phyloP scores from a whole-genome alignment of 1,140 invertebrate genomes.

The Lysiphlebus fabarum region DNA sequence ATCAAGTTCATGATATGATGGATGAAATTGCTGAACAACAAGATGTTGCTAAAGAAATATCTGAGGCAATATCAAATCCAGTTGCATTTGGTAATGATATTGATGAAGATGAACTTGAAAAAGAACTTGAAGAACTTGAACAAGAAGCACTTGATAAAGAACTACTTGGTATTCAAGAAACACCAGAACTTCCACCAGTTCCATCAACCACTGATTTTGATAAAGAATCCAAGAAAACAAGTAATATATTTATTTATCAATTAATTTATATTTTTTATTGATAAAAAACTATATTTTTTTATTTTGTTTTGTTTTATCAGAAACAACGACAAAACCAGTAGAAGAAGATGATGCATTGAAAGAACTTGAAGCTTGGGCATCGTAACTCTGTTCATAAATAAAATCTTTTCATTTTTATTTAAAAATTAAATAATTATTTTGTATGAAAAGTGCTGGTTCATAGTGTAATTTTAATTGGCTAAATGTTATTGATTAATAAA shows the following conservation, averaged over 20 bases:
- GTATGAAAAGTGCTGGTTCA: no score
- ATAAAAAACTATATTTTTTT: conserved; percentile 19
- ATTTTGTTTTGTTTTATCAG: conserved; percentile 45
- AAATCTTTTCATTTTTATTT: conserved; percentile 26
- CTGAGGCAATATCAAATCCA: conserved; percentile 97
- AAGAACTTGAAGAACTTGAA: conserved; percentile 77
- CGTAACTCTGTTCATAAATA: conserved; percentile 47
- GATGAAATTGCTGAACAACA: conserved; percentile 99
- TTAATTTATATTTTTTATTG: conserved; percentile 15
- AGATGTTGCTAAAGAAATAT: conserved; percentile 97
- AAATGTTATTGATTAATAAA: no score
- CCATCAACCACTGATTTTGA: conserved; percentile 63
- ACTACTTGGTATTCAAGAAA: conserved; percentile 61
- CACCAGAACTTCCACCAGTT: conserved; percentile 65
- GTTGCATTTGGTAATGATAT: conserved; percentile 90
- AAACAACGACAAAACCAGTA: conserved; percentile 45
- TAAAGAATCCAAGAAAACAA: conserved; percentile 57
- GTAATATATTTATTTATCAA: conserved; percentile 51
- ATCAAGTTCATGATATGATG: conserved; percentile 99
- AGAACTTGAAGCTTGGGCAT: conserved; percentile 80
- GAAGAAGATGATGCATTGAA: conserved; percentile 71
- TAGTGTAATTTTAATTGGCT: no score
- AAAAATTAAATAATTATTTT: conserved; percentile 14
- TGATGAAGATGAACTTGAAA: conserved; percentile 85
- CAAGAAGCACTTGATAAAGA: conserved; percentile 81